Evolutionary conservation across 2,888 invertebrate genomes (phyloP).

Genomic region (Strigamia maritima): DNA sequence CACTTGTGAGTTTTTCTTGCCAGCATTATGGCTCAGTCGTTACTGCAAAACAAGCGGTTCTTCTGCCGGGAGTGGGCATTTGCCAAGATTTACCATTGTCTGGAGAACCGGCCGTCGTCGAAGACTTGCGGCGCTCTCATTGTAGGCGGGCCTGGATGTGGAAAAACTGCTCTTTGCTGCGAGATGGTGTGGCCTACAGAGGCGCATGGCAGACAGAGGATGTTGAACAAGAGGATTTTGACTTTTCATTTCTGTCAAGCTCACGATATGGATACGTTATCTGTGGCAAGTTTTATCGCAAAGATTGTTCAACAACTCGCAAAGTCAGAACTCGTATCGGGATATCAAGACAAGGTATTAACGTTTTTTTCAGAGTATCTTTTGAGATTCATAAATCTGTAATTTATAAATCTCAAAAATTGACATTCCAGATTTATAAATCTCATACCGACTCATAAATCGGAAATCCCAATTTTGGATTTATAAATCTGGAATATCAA

Average conservation of each 20-base stretch:
- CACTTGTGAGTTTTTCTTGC: not conserved
- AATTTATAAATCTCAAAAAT: too few relatives aligned
- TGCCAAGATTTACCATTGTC: slow-evolving; percentile 83
- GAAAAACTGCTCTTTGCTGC: slow-evolving; percentile 85
- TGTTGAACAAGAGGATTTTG: slow-evolving; percentile 67
- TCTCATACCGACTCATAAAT: too few relatives aligned
- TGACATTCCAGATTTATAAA: too few relatives aligned
- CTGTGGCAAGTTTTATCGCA: slow-evolving; percentile 52
- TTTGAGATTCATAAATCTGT: too few relatives aligned
- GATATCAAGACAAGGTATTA: slow-evolving; percentile 67
- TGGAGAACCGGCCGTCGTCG: slow-evolving; percentile 73
- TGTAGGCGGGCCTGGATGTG: slow-evolving; percentile 87
- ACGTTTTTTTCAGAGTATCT: too few relatives aligned
- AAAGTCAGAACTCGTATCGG: slow-evolving; percentile 48
- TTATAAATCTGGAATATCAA: too few relatives aligned
- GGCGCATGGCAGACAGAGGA: slow-evolving; percentile 48
- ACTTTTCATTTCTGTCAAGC: slow-evolving; percentile 74
- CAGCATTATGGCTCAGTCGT: slow-evolving; percentile 47
- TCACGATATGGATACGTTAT: slow-evolving; percentile 65
- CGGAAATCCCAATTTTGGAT: too few relatives aligned
- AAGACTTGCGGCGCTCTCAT: slow-evolving; percentile 83
- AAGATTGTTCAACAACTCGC: slow-evolving; percentile 78
- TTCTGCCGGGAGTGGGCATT: slow-evolving; percentile 95
- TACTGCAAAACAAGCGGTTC: slow-evolving; percentile 62
- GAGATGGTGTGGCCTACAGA: slow-evolving; percentile 58